Evolutionary conservation across 2,797 vertebrate species (phyloP).

Genomic region (Epinephelus coioides): DNA sequence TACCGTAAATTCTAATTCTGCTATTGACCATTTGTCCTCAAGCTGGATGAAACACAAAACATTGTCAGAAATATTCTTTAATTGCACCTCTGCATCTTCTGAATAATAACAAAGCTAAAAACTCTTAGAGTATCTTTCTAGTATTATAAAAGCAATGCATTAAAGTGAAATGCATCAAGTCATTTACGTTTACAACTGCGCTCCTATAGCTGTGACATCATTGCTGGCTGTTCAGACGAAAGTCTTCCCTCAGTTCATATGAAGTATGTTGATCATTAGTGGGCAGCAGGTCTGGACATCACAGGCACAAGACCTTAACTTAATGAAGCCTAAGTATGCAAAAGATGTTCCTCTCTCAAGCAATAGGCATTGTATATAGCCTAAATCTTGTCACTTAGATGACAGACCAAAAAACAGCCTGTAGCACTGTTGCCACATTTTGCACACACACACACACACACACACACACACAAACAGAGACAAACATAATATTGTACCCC

Average conservation of each 20-base stretch:
- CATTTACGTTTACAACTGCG: background rate
- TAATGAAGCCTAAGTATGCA: constrained; percentile 42
- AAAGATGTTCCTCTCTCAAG: background rate
- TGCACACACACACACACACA: background rate
- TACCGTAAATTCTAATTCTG: constrained; percentile 46
- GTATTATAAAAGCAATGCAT: constrained; percentile 14
- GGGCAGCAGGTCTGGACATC: constrained; percentile 30
- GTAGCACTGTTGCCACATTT: background rate
- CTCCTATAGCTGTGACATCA: constrained; percentile 23
- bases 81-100: constrained; percentile 33
- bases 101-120: constrained; percentile 8
- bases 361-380: background rate
- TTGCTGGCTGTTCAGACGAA: constrained; percentile 11
- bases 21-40: constrained; percentile 36
- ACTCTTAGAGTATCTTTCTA: constrained; percentile 5
- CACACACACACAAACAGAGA: background rate
- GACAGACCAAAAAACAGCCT: constrained; percentile 12
- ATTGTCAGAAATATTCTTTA: constrained; percentile 35
- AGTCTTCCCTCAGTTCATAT: constrained; percentile 8
- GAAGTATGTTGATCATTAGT: constrained; percentile 34
- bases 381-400: background rate
- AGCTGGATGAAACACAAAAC: constrained; percentile 44
- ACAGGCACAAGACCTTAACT: background rate
- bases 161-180: constrained; percentile 28
- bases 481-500: background rate